These are phyloP conservation scores for Calypte anna DNA, from an alignment of 2,113 vertebrate genomes.

Conservation along the genomic window DNA sequence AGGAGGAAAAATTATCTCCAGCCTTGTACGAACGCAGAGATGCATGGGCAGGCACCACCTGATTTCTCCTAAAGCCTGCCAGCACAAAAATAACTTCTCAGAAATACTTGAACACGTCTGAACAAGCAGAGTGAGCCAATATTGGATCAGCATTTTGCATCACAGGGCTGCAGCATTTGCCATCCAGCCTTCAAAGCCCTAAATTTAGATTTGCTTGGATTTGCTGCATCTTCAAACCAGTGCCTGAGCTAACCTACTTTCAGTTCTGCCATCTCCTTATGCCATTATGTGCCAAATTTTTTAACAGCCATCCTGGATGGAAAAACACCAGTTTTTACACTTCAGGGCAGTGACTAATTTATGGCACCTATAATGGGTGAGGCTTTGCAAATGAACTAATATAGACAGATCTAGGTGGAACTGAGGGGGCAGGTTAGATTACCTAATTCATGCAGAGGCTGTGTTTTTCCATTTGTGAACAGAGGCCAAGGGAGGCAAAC, in stretches of 20 bases:
- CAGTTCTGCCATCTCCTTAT: neutral
- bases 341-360: conserved; percentile 8
- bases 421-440: neutral
- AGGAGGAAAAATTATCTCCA: conserved; percentile 12
- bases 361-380: neutral
- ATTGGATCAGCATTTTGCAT: conserved; percentile 14
- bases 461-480: neutral
- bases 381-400: neutral
- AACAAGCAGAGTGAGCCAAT: neutral
- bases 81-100: conserved; percentile 66
- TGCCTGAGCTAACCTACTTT: conserved; percentile 6
- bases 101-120: conserved; percentile 42
- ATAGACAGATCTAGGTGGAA: neutral
- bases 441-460: neutral
- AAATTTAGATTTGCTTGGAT: neutral
- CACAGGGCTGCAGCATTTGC: neutral
- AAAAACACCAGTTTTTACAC: conserved; percentile 27
- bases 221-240: neutral
- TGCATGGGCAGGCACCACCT: conserved; percentile 38
- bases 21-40: neutral
- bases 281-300: neutral
- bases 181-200: conserved; percentile 16
- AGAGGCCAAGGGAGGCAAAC: neutral
- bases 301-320: neutral
- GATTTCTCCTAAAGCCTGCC: conserved; percentile 44